Conservation (phyloP, 2,797 vertebrate genomes). For the Pangasius macronema region DNA sequence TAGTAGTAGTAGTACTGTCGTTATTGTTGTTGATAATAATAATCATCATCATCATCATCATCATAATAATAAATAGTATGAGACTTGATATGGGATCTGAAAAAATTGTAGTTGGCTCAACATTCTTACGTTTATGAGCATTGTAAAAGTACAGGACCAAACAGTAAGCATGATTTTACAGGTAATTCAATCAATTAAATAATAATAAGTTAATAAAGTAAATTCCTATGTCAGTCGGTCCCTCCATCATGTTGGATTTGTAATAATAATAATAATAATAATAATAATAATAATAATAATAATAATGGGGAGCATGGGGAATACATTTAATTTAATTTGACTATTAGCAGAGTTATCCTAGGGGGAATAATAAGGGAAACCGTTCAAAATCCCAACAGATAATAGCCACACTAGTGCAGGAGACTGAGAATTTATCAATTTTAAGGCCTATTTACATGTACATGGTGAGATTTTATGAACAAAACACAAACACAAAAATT, state of each 20-base stretch:
- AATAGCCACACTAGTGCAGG: background rate
- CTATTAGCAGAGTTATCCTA: slow-evolving; percentile 18
- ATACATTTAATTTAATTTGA: slow-evolving; percentile 11
- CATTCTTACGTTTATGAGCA: background rate
- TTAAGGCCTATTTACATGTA: no score
- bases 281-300: no score
- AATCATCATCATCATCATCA: no score
- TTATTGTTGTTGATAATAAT: no score
- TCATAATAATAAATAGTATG: background rate
- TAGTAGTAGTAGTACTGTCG: no score
- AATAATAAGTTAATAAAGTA: background rate
- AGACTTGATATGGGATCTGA: background rate
- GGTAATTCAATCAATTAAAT: background rate
- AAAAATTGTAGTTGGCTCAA: background rate
- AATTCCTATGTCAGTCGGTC: background rate
- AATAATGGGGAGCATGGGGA: background rate
- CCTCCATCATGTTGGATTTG: background rate
- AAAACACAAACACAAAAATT: background rate
- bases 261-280: background rate
- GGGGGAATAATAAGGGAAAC: slow-evolving; percentile 35
- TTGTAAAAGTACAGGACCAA: background rate
- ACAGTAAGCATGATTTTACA: background rate
- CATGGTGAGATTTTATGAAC: background rate
- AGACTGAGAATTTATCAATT: slow-evolving; percentile 4
- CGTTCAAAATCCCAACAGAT: background rate